Evolutionary conservation across 23 tunicate genomes (phyloP), one percentile per base, ranked within the genome.

Genomic region (Aplidium turbinatum): DNA sequence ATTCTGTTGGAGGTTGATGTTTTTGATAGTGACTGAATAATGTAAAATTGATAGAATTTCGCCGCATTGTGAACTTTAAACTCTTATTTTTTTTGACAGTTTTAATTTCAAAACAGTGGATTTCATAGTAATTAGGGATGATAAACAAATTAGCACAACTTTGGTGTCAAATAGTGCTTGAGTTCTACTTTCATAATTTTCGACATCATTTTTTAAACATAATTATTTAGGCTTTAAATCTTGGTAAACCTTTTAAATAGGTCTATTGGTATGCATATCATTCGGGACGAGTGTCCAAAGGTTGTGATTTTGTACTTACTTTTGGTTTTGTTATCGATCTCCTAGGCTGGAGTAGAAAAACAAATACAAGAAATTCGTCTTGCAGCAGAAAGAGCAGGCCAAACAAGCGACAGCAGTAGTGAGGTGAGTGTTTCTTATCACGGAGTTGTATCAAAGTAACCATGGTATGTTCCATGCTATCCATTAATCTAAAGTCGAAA

Each of bases 331-430:
- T 0, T 68, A 68, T 31, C 35, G 18, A 16, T 25, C 19, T 30
- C 33, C 1, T 65, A 84, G 90, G 93, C 80, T 73, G 87, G 87
- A 19, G 87, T 78, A 1, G 85, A 71, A 50, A 73, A 71, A 54
- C 85, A 78, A 50, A 86, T 87, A 4, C 58, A 63, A 55, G 86
- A 80, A 63, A 80, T 79, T 20, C 77, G 94, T 9, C 52, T 38
- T 19, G 82, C 86, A 1, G 76, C 82, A 19, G 82, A 73, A 73
- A 56, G 45, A 54, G 86, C 80, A n/a, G 85, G 73, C 4, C 79
- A 72, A 48, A 80, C 50, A 26, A 38, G 36, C 25, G 32, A 50
- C 35, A 55, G 58, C 26, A 33, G 70, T 40, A 77, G 72, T 47
- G 63, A 58, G 25, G 79, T 51, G 21, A 25, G 68, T 29, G 47